Evolutionary conservation across 2,888 invertebrate species (phyloP).

Genomic region (Tanypteryx hageni): DNA sequence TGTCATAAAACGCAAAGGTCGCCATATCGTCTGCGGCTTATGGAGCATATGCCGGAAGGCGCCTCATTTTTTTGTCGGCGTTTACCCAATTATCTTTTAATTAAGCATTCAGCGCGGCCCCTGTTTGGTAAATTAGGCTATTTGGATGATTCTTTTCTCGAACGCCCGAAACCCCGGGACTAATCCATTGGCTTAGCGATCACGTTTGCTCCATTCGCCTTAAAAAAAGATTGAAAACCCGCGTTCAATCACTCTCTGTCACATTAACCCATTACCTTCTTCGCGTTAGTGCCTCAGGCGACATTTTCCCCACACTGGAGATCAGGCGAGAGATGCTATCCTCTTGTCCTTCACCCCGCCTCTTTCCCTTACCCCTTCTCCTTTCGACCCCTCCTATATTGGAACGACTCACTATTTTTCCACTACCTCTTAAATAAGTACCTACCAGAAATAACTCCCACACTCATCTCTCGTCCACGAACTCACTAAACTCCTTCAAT

Average conservation of each 20-base stretch:
- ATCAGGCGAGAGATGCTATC: neutral
- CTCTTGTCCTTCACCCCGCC: neutral
- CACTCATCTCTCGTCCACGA: neutral
- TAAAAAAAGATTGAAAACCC: neutral
- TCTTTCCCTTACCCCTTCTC: too few relatives aligned
- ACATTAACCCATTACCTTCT: conserved; percentile 23
- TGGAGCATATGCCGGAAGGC: too few relatives aligned
- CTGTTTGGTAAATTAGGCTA: neutral
- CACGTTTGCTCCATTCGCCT: neutral
- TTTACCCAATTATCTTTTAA: neutral
- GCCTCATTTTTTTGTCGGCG: neutral
- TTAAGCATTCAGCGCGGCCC: neutral
- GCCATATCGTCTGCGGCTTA: too few relatives aligned
- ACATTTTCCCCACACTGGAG: neutral
- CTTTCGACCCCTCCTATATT: neutral
- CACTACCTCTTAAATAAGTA: neutral
- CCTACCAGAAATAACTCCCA: neutral
- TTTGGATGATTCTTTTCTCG: neutral
- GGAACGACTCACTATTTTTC: neutral
- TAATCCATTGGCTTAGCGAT: neutral
- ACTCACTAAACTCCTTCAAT: neutral
- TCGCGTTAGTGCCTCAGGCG: neutral
- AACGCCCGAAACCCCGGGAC: neutral
- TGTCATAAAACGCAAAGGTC: too few relatives aligned
- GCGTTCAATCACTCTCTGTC: neutral